A percentile compares a stretch with the other conserved stretches of the same genome.
Evolutionary conservation across 2,888 invertebrate species (phyloP).

Genomic region (Shargacucullia verbasci): DNA sequence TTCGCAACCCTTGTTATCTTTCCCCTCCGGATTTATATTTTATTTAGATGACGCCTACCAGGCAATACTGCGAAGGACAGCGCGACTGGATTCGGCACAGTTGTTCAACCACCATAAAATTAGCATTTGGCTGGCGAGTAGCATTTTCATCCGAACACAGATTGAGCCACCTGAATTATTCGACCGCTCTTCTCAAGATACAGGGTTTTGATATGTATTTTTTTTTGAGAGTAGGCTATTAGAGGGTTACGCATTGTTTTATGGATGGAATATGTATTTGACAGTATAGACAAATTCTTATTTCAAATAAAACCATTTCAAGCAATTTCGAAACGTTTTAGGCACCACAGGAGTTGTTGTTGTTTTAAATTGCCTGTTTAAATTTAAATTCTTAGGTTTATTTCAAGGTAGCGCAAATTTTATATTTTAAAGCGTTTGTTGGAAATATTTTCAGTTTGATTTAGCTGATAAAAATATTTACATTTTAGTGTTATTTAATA

Average conservation of each 20-base stretch:
- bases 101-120: slow-evolving; percentile 89
- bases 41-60: slow-evolving; percentile 85
- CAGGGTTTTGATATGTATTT: slow-evolving; percentile 63
- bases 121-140: slow-evolving; percentile 87
- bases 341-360: too few relatives aligned
- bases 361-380: too few relatives aligned
- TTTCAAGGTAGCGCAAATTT: too few relatives aligned
- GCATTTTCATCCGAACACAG: slow-evolving; percentile 84
- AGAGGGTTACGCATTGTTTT: slow-evolving; percentile 13
- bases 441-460: too few relatives aligned
- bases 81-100: slow-evolving; percentile 83
- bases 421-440: too few relatives aligned
- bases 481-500: too few relatives aligned
- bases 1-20: slow-evolving; percentile 70
- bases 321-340: too few relatives aligned
- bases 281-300: too few relatives aligned
- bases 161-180: slow-evolving; percentile 84
- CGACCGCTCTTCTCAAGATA: slow-evolving; percentile 79
- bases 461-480: too few relatives aligned
- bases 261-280: not conserved
- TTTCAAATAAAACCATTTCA: too few relatives aligned
- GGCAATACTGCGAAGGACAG: slow-evolving; percentile 84
- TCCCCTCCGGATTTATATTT: slow-evolving; percentile 76
- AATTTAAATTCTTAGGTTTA: too few relatives aligned
- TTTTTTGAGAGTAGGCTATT: slow-evolving; percentile 18